Percentiles rank a stretch among this genome's conserved stretches.
Evolutionary conservation across 1,140 invertebrate genomes (phyloP).

Genomic region (Agraylea sexmaculata): DNA sequence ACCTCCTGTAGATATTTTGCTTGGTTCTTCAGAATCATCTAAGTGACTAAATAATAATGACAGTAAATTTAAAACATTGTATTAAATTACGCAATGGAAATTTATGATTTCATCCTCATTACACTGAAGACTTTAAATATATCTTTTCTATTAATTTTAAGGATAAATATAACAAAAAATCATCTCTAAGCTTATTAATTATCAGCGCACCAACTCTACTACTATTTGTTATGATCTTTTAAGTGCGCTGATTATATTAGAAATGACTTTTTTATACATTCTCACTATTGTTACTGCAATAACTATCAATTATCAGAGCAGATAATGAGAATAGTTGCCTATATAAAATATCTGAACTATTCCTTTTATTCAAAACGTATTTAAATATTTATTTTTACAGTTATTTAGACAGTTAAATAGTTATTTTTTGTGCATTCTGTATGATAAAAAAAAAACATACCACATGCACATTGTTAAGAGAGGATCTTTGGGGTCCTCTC

Average conservation of each 20-base stretch:
- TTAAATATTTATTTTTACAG: too few species aligned
- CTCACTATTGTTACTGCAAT: too few species aligned
- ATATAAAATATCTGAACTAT: too few species aligned
- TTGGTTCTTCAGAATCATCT: slow-evolving; percentile 55
- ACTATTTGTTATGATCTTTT: background rate
- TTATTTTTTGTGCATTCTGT: too few species aligned
- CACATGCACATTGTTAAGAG: slow-evolving; percentile 77
- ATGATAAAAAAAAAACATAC: too few species aligned
- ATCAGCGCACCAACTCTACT: too few species aligned
- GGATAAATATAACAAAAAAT: slow-evolving; percentile 5
- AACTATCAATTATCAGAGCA: too few species aligned
- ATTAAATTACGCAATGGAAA: background rate
- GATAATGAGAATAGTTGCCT: too few species aligned
- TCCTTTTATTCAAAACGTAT: too few species aligned
- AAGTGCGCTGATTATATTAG: background rate
- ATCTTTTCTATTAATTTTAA: too few species aligned
- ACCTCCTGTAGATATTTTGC: slow-evolving; percentile 58
- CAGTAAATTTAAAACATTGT: slow-evolving; percentile 8
- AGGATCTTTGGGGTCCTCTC: slow-evolving; percentile 48
- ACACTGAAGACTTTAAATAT: background rate
- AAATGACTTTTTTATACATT: background rate
- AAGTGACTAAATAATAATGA: slow-evolving; percentile 52
- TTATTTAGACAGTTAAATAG: too few species aligned
- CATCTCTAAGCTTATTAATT: background rate
- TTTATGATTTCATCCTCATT: background rate